Evolutionary conservation across 2,113 vertebrate genomes (phyloP).

Genomic region (Neodontobutis hainanensis): DNA sequence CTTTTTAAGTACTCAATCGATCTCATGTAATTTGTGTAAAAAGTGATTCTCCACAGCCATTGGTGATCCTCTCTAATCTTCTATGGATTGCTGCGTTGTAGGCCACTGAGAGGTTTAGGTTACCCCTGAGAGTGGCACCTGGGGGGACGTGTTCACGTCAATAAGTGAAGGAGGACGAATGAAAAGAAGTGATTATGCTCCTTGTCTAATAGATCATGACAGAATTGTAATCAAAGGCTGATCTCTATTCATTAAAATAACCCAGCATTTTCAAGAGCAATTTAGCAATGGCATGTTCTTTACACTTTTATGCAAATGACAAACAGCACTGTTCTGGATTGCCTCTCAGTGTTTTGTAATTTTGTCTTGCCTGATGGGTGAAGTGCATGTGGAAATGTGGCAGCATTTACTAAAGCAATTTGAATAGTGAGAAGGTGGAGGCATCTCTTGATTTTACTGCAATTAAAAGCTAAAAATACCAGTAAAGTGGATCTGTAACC

Average conservation of each 20-base stretch:
- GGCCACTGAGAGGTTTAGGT: conserved; percentile 17
- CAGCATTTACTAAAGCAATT: conserved; percentile 15
- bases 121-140: conserved; percentile 53
- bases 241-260: conserved; percentile 45
- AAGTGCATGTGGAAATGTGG: conserved; percentile 10
- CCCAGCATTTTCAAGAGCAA: conserved; percentile 42
- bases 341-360: conserved; percentile 25
- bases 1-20: conserved; percentile 49
- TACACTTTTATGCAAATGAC: conserved; percentile 34
- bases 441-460: conserved; percentile 4
- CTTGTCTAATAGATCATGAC: conserved; percentile 59
- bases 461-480: conserved; percentile 34
- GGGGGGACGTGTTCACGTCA: conserved; percentile 35
- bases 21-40: conserved; percentile 55
- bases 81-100: conserved; percentile 55
- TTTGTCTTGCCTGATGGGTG: conserved; percentile 12
- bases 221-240: conserved; percentile 64
- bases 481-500: conserved; percentile 11
- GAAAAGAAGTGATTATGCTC: conserved; percentile 58
- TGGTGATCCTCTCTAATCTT: conserved; percentile 69
- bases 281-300: conserved; percentile 45
- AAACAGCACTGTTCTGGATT: conserved; percentile 26
- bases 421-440: conserved; percentile 1
- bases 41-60: conserved; percentile 60
- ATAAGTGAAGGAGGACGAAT: conserved; percentile 47